A percentile compares a stretch with the other conserved stretches of the same genome.
These are phyloP conservation scores for Dinomys branickii DNA, from an alignment of 2,113 vertebrate genomes.

Conservation along the genomic window DNA sequence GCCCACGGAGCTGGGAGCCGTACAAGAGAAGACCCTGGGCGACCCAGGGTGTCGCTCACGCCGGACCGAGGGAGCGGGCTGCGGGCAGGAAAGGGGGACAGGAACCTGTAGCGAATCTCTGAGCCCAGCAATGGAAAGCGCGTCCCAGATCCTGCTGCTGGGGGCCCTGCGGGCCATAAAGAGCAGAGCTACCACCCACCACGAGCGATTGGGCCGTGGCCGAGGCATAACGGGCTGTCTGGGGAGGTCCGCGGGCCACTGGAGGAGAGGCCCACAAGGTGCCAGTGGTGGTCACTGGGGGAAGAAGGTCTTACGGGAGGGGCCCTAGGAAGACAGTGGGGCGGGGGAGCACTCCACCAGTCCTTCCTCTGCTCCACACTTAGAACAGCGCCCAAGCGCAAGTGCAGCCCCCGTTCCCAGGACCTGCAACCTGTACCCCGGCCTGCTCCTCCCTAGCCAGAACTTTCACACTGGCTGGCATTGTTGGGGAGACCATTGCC, in stretches of 20 bases:
- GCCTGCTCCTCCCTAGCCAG: neutral
- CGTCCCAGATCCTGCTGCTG: neutral
- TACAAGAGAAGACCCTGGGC: constrained; percentile 57
- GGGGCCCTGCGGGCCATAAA: neutral
- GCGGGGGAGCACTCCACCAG: fast-evolving
- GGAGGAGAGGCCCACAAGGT: neutral
- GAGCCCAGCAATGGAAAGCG: fast-evolving
- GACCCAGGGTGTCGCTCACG: constrained; percentile 57
- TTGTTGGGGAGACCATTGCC: neutral
- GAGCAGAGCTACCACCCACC: neutral
- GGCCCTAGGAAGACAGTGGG: neutral
- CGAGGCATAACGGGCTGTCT: fast-evolving
- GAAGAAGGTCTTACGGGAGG: neutral
- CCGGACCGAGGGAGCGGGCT: constrained; percentile 48
- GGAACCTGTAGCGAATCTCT: neutral
- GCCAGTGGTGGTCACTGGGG: fast-evolving
- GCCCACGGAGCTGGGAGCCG: constrained; percentile 60
- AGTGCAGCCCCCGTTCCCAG: neutral
- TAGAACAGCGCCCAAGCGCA: fast-evolving
- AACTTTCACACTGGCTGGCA: neutral
- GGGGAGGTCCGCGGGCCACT: neutral
- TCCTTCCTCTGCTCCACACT: neutral
- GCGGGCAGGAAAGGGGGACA: neutral
- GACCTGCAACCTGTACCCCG: too few relatives aligned
- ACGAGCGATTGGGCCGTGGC: fast-evolving